Base-by-base conservation (phyloP, 1,140 invertebrate species). In the Pemphigus obesinymphae region DNA sequence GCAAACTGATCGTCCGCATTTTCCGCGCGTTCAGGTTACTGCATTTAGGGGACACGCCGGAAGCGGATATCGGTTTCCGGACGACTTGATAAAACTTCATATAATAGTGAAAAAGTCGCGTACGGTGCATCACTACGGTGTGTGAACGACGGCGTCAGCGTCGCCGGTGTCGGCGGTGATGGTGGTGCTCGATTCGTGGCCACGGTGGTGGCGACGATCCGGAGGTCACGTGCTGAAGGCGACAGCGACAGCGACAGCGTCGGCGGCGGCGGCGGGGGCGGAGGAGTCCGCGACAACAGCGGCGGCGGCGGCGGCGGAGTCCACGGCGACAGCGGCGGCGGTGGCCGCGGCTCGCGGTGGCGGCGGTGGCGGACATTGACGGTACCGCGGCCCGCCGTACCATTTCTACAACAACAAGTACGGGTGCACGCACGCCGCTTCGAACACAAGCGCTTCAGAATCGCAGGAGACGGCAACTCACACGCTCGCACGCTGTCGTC, bases 381-480 rank as follows among this genome's bases (percentile, higher is more conserved):
- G 31, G 73, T 31, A 76, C 73, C 73, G 73, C 73, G 73, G 15
- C 72, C 72, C 73, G 73, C 73, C 48, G 72, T 17, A 61, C 70
- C 43, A 48, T 72, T 72, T n/a, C 68, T 1, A 48, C 75, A 40
- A 43, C 53, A 26, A 58, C 34, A 61, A 78, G 20, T 58, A 78
- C 75, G 75, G 75, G 37, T 10, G 75, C 75, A 61, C 55, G 75
- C 55, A 78, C 75, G 75, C 75, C 75, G 55, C 75, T 58, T 23
- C 55, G 53, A 31, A 43, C 75, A 78, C 75, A 78, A 78, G 75
- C 53, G 55, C 75, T 78, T 78, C 75, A 78, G 55, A 78, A 61
- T 31, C 75, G 75, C 23, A 78, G 50, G 5, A n/a, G 75, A 63
- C 53, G 31, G 23, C 75, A 78, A 61, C 75, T 53, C 75, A 78